These are phyloP conservation scores for Amphiprion percula DNA, from an alignment of 2,113 vertebrate species.

Conservation along the genomic window DNA sequence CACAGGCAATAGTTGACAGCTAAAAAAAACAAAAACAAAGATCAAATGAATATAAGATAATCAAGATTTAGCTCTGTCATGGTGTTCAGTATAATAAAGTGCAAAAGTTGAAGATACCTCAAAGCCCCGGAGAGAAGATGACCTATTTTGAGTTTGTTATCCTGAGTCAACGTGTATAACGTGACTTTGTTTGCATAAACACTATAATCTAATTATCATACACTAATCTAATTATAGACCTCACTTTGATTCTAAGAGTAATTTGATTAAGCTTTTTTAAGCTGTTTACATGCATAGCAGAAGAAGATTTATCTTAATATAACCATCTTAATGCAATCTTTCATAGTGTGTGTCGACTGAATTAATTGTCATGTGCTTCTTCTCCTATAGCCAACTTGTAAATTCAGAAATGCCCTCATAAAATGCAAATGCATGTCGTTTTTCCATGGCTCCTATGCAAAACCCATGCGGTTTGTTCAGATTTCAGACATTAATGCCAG, in stretches of 20 bases:
- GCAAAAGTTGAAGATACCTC: conserved; percentile 53
- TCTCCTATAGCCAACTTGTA: conserved; percentile 37
- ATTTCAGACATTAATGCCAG: conserved; percentile 18
- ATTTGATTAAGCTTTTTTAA: conserved; percentile 69
- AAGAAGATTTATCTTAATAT: conserved; percentile 60
- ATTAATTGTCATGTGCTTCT: conserved; percentile 37
- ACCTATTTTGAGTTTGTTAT: conserved; percentile 61
- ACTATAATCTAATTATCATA: conserved; percentile 71
- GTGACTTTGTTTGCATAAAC: conserved; percentile 73
- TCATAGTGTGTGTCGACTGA: conserved; percentile 50
- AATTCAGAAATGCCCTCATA: background rate
- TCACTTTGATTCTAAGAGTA: conserved; percentile 68
- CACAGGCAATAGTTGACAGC: conserved; percentile 24
- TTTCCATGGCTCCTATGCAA: conserved; percentile 10
- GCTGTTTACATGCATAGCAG: conserved; percentile 59
- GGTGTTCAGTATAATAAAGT: conserved; percentile 34
- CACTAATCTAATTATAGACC: conserved; percentile 77
- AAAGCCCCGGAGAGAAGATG: conserved; percentile 43
- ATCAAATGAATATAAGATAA: conserved; percentile 24
- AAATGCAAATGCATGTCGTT: conserved; percentile 21
- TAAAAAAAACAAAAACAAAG: conserved; percentile 20
- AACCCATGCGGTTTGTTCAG: conserved; percentile 6
- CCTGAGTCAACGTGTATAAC: conserved; percentile 49
- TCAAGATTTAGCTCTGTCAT: conserved; percentile 23
- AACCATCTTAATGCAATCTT: conserved; percentile 56